Base-by-base conservation (phyloP, 64 coral and sea anemone genomes). In the Pachyseris speciosa region DNA sequence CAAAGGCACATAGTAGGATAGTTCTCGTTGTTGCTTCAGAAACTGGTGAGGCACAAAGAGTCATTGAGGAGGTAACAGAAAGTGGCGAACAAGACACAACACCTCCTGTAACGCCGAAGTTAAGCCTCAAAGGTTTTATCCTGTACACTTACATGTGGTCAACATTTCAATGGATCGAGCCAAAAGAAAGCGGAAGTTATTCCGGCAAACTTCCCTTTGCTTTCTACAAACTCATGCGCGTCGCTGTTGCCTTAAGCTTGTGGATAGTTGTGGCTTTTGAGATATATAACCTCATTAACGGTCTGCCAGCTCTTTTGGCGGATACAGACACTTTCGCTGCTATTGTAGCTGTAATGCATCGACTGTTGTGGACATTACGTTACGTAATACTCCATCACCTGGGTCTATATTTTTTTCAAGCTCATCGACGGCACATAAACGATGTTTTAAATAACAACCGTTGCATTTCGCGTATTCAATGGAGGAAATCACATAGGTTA, bases 141-240 rank as follows among this genome's bases (percentile, higher is more conserved):
- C 75, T 94, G 7, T 89, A 94, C 20, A 63, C 66, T 0, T 94
- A 88, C 76, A 94, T 94, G 92, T 89, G 92, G 85, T 36, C 38
- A 36, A 88, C 85, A 22, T 94, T 89, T 67, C 92, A 94, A 34
- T 94, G 92, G 92, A 83, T 89, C 59, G 92, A 89, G 47, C 85
- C 92, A 29, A 61, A 13, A 26, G 76, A 89, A 31, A 43, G 15
- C 42, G 64, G 84, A 51, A 63, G 30, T 79, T 89, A 74, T 59
- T 66, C 34, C 22, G 5, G 36, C 4, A 88, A 45, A 38, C 0
- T 94, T 65, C 85, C 67, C 60, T 51, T 72, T 64, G 26, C 31
- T 85, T 74, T 89, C 20, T 94, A 66, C 43, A 94, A 89, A 50
- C 4, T 72, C 27, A 89, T 88, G 92, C 13, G 67, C 4, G 19